Evolutionary conservation across 1,140 invertebrate genomes (phyloP).

Genomic region (Lamellibrachia luymesi): DNA sequence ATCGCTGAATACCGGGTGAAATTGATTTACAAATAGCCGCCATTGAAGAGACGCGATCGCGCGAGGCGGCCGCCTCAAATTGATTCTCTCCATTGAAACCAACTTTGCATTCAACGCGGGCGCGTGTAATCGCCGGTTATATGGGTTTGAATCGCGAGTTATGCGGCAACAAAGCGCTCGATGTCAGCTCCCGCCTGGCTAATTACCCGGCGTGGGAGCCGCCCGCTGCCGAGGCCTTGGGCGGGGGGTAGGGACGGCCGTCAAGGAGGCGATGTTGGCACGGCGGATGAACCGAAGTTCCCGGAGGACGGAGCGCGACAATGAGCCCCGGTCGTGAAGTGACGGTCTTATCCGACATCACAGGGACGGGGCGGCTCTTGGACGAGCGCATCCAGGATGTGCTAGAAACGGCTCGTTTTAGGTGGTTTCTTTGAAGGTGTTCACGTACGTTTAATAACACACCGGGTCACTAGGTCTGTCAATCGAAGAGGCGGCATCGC

Average conservation of each 20-base stretch:
- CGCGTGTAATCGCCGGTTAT: neutral
- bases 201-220: neutral
- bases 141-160: neutral
- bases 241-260: neutral
- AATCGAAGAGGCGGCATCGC: neutral
- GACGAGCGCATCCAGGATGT: neutral
- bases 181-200: neutral
- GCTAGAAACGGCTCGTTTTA: neutral
- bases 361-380: neutral
- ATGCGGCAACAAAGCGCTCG: neutral
- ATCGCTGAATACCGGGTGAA: neutral
- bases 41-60: neutral
- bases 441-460: neutral
- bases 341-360: neutral
- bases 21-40: neutral
- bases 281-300: neutral
- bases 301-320: neutral
- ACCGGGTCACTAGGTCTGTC: neutral
- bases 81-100: constrained; percentile 1
- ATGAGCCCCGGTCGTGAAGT: neutral
- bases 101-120: neutral
- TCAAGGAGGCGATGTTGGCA: neutral
- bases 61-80: neutral
- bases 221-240: neutral
- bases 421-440: neutral